Evolutionary conservation across 2,888 invertebrate species (phyloP).

Genomic region (Noctuana brunneofusca): DNA sequence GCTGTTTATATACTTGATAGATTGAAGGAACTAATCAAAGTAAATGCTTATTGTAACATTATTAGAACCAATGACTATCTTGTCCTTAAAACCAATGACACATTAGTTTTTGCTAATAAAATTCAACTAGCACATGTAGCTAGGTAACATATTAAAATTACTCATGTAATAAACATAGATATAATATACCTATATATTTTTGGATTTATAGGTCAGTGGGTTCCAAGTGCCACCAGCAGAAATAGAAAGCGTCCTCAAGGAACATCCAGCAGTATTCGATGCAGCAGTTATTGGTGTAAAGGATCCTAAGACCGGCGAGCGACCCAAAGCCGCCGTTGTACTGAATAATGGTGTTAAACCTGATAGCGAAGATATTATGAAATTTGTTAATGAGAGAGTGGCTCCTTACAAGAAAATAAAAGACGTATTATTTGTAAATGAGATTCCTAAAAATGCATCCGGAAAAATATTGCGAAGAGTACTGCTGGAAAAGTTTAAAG

Average conservation of each 20-base stretch:
- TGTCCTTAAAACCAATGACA: no score
- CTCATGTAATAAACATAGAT: no score
- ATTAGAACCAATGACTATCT: background rate
- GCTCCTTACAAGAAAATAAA: constrained; percentile 89
- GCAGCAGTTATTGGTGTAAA: constrained; percentile 91
- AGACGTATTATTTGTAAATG: constrained; percentile 86
- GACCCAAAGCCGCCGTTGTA: constrained; percentile 89
- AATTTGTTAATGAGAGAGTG: constrained; percentile 86
- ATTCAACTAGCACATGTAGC: no score
- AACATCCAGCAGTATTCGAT: constrained; percentile 71
- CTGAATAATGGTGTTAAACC: constrained; percentile 69
- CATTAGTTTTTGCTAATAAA: no score
- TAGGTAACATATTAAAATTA: no score
- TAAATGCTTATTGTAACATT: constrained; percentile 36
- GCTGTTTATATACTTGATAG: constrained; percentile 88
- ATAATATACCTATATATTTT: background rate
- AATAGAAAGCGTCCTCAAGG: constrained; percentile 1
- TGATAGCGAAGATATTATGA: constrained; percentile 81
- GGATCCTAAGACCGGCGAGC: constrained; percentile 86
- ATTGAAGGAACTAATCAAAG: constrained; percentile 92
- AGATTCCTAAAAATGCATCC: constrained; percentile 88
- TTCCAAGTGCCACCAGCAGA: constrained; percentile 73
- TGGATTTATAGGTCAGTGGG: constrained; percentile 11
- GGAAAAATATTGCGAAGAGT: constrained; percentile 89
- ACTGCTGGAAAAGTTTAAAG: constrained; percentile 62